Conservation (phyloP, 2,888 invertebrate genomes). For the Bursaphelenchus okinawaensis region DNA sequence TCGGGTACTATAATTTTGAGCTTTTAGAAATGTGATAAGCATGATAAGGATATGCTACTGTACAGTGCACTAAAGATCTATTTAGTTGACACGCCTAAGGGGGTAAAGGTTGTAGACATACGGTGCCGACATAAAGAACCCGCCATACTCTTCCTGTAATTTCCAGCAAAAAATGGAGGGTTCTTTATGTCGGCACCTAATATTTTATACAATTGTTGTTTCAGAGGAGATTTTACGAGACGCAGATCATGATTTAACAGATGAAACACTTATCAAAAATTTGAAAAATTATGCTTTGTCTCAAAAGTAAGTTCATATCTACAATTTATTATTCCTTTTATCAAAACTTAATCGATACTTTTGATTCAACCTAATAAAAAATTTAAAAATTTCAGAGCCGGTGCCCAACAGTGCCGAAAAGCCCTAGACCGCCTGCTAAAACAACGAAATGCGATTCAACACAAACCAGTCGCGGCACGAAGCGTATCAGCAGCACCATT, state of each 20-base stretch:
- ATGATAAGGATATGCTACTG: too few relatives aligned
- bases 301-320: slow-evolving; percentile 6
- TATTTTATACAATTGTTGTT: not conserved
- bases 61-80: too few relatives aligned
- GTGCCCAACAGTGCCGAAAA: not conserved
- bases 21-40: too few relatives aligned
- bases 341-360: too few relatives aligned
- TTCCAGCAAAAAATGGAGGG: too few relatives aligned
- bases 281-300: slow-evolving; percentile 2
- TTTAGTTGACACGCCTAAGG: too few relatives aligned
- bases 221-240: not conserved
- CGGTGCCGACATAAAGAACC: too few relatives aligned
- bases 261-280: slow-evolving; percentile 1
- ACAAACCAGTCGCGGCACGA: not conserved
- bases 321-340: too few relatives aligned
- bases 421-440: slow-evolving; percentile 3
- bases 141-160: too few relatives aligned
- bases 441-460: not conserved
- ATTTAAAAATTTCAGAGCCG: slow-evolving; percentile 7
- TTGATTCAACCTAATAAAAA: too few relatives aligned
- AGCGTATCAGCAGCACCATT: not conserved
- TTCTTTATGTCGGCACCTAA: too few relatives aligned
- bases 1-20: not conserved
- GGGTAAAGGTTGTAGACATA: too few relatives aligned
- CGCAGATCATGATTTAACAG: not conserved